Base-by-base conservation (phyloP, 2,113 vertebrate species). In the Alethe castanea region DNA sequence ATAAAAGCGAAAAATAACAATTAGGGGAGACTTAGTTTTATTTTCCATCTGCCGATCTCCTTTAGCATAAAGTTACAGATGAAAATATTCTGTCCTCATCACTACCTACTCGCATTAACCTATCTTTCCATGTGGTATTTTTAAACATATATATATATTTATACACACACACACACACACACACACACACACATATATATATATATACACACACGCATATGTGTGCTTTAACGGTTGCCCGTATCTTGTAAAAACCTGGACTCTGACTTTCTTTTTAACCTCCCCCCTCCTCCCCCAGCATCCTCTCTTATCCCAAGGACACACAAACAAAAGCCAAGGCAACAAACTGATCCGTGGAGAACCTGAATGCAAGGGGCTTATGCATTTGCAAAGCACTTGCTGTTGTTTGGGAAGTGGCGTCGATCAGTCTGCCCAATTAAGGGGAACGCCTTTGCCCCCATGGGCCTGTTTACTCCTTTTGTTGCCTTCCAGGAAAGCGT, bases 371-470 rank as follows among this genome's bases (percentile, higher is more conserved):
- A 26, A 78, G 52, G 36, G 69, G 73, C n/a, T 95, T 82, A 70
- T 18, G 94, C 78, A 94, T 96, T 95, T 76, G 81, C 82, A 96
- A 93, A 94, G 90, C 95, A 96, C 95, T 97, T 96, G 97, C 95
- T 95, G 92, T 90, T 96, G 95, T 96, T 97, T 96, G 91, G 90
- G 89, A 94, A 96, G 94, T 87, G 94, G 96, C 86, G 76, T 96
- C 97, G 95, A 96, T 90, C 92, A 97, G 96, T 97, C 95, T 96
- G 92, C 97, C 95, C 96, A 96, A 96, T 97, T 96, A 94, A 70
- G 73, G 88, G 97, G 97, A 81, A 53, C 88, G 94, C 88, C 96
- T 96, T 90, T 64, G 54, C 95, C 88, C 87, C 87, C 52, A 94
- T 40, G 85, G 95, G 80, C 95, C 88, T 94, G 90, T 94, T 94